These are phyloP conservation scores for Escarpia spicata DNA, from an alignment of 2,888 invertebrate genomes.

Conservation along the genomic window DNA sequence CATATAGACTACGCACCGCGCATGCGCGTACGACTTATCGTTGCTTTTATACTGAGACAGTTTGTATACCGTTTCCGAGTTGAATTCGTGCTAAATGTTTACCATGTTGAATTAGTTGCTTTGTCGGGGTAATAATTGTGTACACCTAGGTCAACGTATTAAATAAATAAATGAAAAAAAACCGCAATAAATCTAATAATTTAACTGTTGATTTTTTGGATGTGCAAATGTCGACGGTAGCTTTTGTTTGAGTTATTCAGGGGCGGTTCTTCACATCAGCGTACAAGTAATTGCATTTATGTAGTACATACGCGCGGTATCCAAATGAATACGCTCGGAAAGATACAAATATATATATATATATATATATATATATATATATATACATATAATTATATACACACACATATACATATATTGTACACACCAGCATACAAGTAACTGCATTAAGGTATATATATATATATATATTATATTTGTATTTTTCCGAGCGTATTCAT, in stretches of 20 bases:
- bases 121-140: slow-evolving; percentile 1
- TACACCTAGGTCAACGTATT: background rate
- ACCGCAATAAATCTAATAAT: background rate
- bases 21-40: background rate
- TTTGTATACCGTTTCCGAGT: background rate
- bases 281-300: too few relatives aligned
- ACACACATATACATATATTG: slow-evolving; percentile 17
- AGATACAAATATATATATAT: background rate
- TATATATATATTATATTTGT: too few relatives aligned
- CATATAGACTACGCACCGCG: background rate
- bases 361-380: slow-evolving; percentile 21
- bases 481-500: too few relatives aligned
- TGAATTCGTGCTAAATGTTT: background rate
- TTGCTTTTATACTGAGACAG: too few relatives aligned
- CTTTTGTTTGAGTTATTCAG: too few relatives aligned
- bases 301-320: too few relatives aligned
- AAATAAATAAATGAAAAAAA: background rate
- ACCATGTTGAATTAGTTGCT: background rate
- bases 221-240: too few relatives aligned
- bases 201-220: background rate
- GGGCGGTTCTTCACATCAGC: too few relatives aligned
- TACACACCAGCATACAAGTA: background rate
- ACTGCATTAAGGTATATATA: too few relatives aligned
- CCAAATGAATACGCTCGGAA: too few relatives aligned
- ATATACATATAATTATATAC: slow-evolving; percentile 19